These are phyloP conservation scores for Rhinogobius similis DNA, from an alignment of 2,113 vertebrate species.

Conservation along the genomic window DNA sequence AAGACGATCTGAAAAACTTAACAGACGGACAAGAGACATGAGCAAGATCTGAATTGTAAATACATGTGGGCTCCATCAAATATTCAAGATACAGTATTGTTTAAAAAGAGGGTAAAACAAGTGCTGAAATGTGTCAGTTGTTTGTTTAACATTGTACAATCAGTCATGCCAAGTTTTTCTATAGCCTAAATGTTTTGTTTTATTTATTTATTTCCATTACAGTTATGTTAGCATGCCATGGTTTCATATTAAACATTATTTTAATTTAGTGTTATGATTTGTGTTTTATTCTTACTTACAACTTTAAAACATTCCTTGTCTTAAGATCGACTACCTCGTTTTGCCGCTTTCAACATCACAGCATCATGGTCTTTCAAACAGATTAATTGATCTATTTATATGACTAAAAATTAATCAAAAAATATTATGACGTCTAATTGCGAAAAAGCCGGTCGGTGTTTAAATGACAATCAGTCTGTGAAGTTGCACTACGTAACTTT, in stretches of 20 bases:
- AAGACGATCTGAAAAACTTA: background rate
- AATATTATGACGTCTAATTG: background rate
- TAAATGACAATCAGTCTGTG: no score
- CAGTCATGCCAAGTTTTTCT: constrained; percentile 19
- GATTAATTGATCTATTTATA: background rate
- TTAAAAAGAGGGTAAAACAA: constrained; percentile 20
- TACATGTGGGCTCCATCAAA: constrained; percentile 49
- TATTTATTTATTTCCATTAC: background rate
- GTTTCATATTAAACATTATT: background rate
- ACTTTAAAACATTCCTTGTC: constrained; percentile 20
- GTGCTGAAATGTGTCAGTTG: background rate
- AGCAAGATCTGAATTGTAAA: constrained; percentile 17
- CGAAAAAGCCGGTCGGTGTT: background rate
- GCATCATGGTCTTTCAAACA: constrained; percentile 67
- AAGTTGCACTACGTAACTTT: no score
- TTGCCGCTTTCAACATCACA: constrained; percentile 78
- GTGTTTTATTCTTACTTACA: background rate
- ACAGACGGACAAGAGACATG: background rate
- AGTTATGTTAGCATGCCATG: background rate
- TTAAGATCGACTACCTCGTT: constrained; percentile 83
- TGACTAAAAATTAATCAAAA: constrained; percentile 3
- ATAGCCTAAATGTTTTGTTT: background rate
- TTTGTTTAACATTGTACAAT: background rate
- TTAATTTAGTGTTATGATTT: background rate
- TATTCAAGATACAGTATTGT: constrained; percentile 33